Conservation (phyloP, 2,797 vertebrate genomes). For the Lepus townsendii region DNA sequence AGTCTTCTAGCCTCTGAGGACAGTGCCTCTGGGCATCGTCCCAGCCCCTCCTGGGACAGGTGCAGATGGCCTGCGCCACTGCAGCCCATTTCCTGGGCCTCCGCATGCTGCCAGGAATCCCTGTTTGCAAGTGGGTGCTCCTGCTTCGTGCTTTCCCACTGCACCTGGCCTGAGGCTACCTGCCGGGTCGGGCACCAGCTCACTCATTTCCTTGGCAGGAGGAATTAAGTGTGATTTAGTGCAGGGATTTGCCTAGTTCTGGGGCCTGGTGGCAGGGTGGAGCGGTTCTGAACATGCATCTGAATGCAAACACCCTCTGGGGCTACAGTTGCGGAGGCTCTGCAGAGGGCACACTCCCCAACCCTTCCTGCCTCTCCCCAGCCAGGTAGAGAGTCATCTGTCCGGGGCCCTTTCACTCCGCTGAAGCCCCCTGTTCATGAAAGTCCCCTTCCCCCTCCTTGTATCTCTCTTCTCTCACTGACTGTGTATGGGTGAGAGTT, state of each 20-base stretch:
- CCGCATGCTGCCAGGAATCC: neutral
- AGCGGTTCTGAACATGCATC: neutral
- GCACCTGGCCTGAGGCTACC: neutral
- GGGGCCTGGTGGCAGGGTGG: neutral
- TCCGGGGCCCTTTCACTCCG: neutral
- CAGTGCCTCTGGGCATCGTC: neutral
- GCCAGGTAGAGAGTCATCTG: neutral
- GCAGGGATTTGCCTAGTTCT: neutral
- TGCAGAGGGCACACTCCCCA: neutral
- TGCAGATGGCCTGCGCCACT: accelerated
- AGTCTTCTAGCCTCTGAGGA: neutral
- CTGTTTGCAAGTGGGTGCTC: neutral
- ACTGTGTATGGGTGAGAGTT: neutral
- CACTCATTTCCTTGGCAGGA: neutral
- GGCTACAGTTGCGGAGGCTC: neutral
- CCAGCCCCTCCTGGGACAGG: neutral
- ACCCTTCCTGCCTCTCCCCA: accelerated
- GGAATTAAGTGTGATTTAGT: neutral
- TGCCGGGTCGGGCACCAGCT: neutral
- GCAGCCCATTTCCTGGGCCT: neutral
- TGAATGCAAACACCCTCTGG: neutral
- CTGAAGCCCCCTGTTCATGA: neutral
- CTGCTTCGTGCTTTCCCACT: accelerated
- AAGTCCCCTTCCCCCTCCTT: neutral
- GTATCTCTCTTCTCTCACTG: neutral